Percentiles rank a stretch among this genome's conserved stretches.
Evolutionary conservation across 2,888 invertebrate genomes (phyloP).

Genomic region (Pseudolycoriella hygida): DNA sequence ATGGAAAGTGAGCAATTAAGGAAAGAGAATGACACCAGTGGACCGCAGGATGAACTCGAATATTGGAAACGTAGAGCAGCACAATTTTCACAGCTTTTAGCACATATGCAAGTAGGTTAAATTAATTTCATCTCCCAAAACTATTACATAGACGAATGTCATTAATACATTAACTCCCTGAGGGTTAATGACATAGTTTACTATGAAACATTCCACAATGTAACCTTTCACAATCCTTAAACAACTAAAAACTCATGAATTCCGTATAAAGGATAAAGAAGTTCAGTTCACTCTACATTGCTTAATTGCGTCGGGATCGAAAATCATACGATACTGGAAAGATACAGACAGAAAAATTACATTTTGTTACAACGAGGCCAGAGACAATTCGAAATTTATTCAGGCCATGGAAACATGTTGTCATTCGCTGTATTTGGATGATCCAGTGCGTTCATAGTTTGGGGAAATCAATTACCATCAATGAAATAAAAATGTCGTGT

Average conservation of each 20-base stretch:
- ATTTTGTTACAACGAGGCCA: constrained; percentile 88
- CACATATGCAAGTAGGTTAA: constrained; percentile 43
- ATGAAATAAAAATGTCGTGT: constrained; percentile 4
- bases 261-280: constrained; percentile 38
- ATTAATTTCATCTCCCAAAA: neutral
- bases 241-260: too few species aligned
- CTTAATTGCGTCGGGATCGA: constrained; percentile 57
- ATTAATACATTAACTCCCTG: too few species aligned
- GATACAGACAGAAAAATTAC: constrained; percentile 80
- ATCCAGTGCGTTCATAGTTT: constrained; percentile 46
- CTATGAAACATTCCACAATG: too few species aligned
- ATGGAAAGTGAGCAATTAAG: constrained; percentile 85
- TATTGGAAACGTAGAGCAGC: constrained; percentile 94
- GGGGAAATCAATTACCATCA: neutral
- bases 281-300: constrained; percentile 61
- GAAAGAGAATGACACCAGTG: constrained; percentile 78
- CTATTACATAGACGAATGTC: neutral
- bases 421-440: constrained; percentile 80
- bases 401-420: constrained; percentile 89
- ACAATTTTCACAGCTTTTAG: constrained; percentile 74
- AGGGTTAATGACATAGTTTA: too few species aligned
- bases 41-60: constrained; percentile 86
- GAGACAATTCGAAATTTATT: constrained; percentile 90
- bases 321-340: constrained; percentile 63
- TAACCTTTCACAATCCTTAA: too few species aligned